Evolutionary conservation across 2,797 vertebrate genomes (phyloP).

Genomic region (Heliangelus exortis): DNA sequence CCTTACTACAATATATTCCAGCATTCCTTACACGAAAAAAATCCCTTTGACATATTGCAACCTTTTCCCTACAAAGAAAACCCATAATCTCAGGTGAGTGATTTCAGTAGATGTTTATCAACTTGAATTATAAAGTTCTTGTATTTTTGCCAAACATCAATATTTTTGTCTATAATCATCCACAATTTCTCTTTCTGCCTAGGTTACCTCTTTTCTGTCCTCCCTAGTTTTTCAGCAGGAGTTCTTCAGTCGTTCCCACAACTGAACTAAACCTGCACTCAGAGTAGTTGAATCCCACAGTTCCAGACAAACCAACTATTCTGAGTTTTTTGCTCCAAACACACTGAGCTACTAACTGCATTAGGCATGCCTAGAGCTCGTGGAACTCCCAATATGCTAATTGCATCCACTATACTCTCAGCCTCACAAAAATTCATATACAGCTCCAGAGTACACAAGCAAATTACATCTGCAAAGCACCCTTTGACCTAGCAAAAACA

Average conservation of each 20-base stretch:
- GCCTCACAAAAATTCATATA: neutral
- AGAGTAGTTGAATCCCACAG: neutral
- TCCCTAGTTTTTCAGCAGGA: neutral
- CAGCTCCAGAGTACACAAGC: neutral
- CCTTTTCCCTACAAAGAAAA: neutral
- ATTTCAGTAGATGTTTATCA: neutral
- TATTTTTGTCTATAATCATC: neutral
- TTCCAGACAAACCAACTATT: neutral
- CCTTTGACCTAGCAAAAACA: conserved; percentile 46
- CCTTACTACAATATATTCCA: neutral
- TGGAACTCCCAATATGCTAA: neutral
- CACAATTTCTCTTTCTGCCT: neutral
- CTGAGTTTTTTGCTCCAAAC: neutral
- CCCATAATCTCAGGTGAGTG: neutral
- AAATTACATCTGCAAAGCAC: conserved; percentile 39
- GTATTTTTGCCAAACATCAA: neutral
- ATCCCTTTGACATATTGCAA: neutral
- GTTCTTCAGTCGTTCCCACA: neutral
- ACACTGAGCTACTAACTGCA: neutral
- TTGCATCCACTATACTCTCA: neutral
- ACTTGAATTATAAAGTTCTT: neutral
- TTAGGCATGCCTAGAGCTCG: neutral
- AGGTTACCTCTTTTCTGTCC: neutral
- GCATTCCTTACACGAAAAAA: neutral
- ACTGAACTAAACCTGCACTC: neutral